Conservation (phyloP, 2,888 invertebrate genomes). For the Amaurobius ferox region DNA sequence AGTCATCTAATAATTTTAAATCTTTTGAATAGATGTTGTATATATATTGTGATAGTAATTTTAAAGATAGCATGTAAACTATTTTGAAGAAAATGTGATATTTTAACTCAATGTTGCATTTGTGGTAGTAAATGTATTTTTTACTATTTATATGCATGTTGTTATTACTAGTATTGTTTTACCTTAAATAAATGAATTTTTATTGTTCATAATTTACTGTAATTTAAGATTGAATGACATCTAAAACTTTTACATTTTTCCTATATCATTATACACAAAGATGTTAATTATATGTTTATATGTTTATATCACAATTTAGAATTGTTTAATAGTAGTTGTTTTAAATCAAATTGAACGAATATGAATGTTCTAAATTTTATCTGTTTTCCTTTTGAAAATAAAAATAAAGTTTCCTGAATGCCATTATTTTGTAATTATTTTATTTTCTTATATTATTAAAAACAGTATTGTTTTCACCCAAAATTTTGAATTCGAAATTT, state of each 20-base stretch:
- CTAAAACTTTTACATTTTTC: no score
- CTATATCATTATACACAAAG: no score
- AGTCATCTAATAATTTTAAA: no score
- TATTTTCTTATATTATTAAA: no score
- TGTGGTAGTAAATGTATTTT: background rate
- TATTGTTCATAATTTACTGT: background rate
- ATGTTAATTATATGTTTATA: background rate
- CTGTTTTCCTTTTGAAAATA: background rate
- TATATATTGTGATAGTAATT: background rate
- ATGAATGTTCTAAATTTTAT: background rate
- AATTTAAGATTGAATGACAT: background rate
- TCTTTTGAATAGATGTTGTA: background rate
- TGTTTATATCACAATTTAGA: background rate
- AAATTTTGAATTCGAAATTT: no score
- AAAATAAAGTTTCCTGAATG: background rate
- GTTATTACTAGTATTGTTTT: background rate
- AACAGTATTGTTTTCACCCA: no score
- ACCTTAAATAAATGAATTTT: background rate
- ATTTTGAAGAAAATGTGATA: conserved; percentile 6
- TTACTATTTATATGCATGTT: background rate
- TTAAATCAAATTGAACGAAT: background rate
- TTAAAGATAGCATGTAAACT: background rate
- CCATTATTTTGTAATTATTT: no score
- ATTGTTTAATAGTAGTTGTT: background rate
- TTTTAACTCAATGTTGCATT: background rate